phyloP scores from a whole-genome alignment of 2,888 invertebrate species.

The Luffia ferchaultella region DNA sequence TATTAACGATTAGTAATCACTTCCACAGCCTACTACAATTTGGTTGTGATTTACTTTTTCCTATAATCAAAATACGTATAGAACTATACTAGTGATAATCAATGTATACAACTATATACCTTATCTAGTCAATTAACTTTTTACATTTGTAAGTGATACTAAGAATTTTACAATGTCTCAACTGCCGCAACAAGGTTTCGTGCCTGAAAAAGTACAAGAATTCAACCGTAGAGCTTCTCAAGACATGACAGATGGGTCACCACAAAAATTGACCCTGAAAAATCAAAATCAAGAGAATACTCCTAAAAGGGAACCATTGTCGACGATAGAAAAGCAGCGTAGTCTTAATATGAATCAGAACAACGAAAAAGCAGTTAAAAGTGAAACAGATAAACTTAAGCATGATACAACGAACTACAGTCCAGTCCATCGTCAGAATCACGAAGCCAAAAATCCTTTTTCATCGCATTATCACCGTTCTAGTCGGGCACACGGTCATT shows the following conservation, averaged over 20 bases:
- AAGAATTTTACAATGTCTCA: slow-evolving; percentile 35
- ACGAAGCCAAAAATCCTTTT: slow-evolving; percentile 50
- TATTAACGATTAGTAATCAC: too few species aligned
- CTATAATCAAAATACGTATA: neutral
- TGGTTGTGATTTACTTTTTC: slow-evolving; percentile 1
- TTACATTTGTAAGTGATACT: neutral
- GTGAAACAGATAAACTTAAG: slow-evolving; percentile 25
- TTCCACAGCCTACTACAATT: neutral
- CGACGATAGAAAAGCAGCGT: slow-evolving; percentile 24
- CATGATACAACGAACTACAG: slow-evolving; percentile 21
- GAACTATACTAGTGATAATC: neutral
- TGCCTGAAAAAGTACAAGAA: slow-evolving; percentile 53
- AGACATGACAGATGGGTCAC: slow-evolving; percentile 36
- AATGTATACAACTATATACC: neutral
- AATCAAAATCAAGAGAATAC: slow-evolving; percentile 21
- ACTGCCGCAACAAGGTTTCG: slow-evolving; percentile 47
- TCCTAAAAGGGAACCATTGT: slow-evolving; percentile 34
- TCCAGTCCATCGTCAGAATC: slow-evolving; percentile 26
- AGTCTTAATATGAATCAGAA: neutral
- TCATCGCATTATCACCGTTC: slow-evolving; percentile 45
- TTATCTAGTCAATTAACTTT: neutral
- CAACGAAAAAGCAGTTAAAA: neutral
- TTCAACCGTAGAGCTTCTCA: slow-evolving; percentile 49
- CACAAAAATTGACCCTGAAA: slow-evolving; percentile 20
- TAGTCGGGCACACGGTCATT: slow-evolving; percentile 48